phyloP scores from a whole-genome alignment of 2,888 invertebrate species.

The Siphlonurus alternatus region DNA sequence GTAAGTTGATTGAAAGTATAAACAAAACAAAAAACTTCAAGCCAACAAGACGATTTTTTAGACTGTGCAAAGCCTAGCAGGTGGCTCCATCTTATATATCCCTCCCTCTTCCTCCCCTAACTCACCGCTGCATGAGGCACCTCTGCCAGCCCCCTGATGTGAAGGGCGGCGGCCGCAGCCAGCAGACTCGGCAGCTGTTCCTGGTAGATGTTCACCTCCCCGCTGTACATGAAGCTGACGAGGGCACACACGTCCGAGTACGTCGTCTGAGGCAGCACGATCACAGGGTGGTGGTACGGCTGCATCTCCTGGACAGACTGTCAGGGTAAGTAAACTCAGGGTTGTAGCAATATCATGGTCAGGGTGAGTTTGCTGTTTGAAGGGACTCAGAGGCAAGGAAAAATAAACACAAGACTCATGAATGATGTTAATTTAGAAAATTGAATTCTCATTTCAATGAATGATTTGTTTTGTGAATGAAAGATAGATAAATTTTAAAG shows the following conservation, averaged over 20 bases:
- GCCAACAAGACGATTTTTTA: too few species aligned
- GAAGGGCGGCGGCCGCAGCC: constrained; percentile 59
- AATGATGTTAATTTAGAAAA: too few species aligned
- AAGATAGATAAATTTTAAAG: too few species aligned
- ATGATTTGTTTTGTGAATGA: too few species aligned
- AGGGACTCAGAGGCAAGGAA: neutral
- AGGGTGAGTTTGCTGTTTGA: too few species aligned
- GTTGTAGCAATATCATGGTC: neutral
- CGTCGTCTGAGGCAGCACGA: constrained; percentile 52
- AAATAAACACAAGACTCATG: too few species aligned
- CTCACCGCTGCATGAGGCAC: constrained; percentile 33
- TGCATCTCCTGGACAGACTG: constrained; percentile 40
- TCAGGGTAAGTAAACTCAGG: neutral
- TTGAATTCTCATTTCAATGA: too few species aligned
- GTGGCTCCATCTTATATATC: too few species aligned
- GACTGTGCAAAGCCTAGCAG: too few species aligned
- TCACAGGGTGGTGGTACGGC: constrained; percentile 49
- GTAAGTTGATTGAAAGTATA: too few species aligned
- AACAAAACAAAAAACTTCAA: too few species aligned
- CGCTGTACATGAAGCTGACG: constrained; percentile 74
- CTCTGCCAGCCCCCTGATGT: constrained; percentile 67
- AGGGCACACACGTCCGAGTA: constrained; percentile 55
- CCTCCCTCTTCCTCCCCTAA: too few species aligned
- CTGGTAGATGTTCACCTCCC: constrained; percentile 71
- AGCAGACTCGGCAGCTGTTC: constrained; percentile 59